A percentile compares a stretch with the other conserved stretches of the same genome.
Evolutionary conservation across 1,140 invertebrate species (phyloP).

Genomic region (Cydia amplana): DNA sequence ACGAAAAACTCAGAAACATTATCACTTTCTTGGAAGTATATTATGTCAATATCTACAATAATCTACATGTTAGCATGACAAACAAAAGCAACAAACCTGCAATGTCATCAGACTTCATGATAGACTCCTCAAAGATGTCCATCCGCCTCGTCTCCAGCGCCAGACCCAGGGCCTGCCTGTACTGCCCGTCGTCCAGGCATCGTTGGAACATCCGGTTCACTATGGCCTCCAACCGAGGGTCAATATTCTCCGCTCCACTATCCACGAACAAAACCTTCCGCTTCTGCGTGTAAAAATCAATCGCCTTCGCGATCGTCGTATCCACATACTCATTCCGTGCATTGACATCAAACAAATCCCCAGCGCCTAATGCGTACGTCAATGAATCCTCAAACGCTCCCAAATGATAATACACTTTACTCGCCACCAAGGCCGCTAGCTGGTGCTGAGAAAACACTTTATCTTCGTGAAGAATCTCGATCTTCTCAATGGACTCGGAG

Average conservation of each 20-base stretch:
- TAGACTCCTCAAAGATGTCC: slow-evolving; percentile 95
- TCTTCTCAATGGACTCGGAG: slow-evolving; percentile 98
- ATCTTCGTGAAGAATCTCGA: slow-evolving; percentile 98
- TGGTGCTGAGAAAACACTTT: slow-evolving; percentile 92
- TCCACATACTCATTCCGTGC: slow-evolving; percentile 96
- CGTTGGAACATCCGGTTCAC: slow-evolving; percentile 98
- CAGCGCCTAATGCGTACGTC: slow-evolving; percentile 95
- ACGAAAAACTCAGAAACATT: not conserved
- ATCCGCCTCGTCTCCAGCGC: slow-evolving; percentile 96
- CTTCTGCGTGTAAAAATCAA: slow-evolving; percentile 96
- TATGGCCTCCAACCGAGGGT: slow-evolving; percentile 94
- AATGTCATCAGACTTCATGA: slow-evolving; percentile 95
- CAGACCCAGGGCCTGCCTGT: slow-evolving; percentile 95
- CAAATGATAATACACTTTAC: slow-evolving; percentile 99
- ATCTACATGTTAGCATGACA: not conserved
- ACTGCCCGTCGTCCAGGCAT: slow-evolving; percentile 96
- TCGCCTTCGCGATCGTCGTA: slow-evolving; percentile 97
- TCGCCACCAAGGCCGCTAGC: slow-evolving; percentile 97
- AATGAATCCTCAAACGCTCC: slow-evolving; percentile 97
- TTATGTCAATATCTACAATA: not conserved
- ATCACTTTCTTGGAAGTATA: too few relatives aligned
- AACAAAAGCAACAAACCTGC: slow-evolving; percentile 68
- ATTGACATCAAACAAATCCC: slow-evolving; percentile 96
- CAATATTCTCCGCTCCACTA: slow-evolving; percentile 86
- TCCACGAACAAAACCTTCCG: slow-evolving; percentile 82